Evolutionary conservation across 2,888 invertebrate genomes (phyloP).

Genomic region (Deilephila elpenor): DNA sequence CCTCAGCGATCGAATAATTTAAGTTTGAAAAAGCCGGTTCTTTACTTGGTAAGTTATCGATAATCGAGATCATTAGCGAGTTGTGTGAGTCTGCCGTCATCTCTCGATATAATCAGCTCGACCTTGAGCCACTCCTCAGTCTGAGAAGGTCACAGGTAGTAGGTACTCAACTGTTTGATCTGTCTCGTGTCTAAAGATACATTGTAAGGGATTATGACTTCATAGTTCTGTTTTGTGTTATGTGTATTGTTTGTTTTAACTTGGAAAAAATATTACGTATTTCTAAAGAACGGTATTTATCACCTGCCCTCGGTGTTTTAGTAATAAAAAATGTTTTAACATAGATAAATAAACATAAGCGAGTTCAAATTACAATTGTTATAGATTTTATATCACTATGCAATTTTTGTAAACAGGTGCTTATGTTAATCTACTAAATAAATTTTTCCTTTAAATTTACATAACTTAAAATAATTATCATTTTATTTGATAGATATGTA

Average conservation of each 20-base stretch:
- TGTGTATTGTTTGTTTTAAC: background rate
- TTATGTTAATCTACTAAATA: too few species aligned
- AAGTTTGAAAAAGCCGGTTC: background rate
- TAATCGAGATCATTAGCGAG: slow-evolving; percentile 12
- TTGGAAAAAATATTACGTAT: background rate
- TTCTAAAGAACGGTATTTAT: background rate
- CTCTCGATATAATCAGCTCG: slow-evolving; percentile 26
- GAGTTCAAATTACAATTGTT: too few species aligned
- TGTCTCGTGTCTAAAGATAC: background rate
- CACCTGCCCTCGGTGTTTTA: too few species aligned
- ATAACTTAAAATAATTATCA: too few species aligned
- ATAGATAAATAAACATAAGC: too few species aligned
- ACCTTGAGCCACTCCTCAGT: slow-evolving; percentile 38
- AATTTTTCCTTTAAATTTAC: too few species aligned
- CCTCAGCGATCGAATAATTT: background rate
- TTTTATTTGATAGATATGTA: too few species aligned
- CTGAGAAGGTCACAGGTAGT: slow-evolving; percentile 35
- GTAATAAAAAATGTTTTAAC: too few species aligned
- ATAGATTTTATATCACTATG: too few species aligned
- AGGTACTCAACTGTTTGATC: slow-evolving; percentile 6
- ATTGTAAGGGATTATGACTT: background rate
- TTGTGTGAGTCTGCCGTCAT: slow-evolving; percentile 29
- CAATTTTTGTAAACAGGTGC: too few species aligned
- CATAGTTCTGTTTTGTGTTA: background rate
- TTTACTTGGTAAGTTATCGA: background rate